Evolutionary conservation across 2,113 vertebrate species (phyloP), one percentile per base, ranked within the genome.

Genomic region (Chionis minor): DNA sequence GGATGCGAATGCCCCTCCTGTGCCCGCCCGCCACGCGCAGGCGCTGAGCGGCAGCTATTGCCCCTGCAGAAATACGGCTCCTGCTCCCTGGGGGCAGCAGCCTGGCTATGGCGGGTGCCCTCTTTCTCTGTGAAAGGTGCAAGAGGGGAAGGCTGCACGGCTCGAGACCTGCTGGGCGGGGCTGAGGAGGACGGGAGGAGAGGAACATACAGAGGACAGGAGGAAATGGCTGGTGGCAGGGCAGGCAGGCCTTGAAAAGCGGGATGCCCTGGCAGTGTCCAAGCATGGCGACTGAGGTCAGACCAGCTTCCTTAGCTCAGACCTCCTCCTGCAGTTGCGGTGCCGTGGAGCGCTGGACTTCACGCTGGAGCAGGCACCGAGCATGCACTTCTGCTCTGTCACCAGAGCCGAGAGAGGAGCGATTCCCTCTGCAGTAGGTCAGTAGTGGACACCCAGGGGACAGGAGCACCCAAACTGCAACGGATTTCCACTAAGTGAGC

Each of bases 401-500:
- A 1, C 22, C 67, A 45, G 35, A 54, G 58, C 79, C 2, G 4
- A 72, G 26, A 67, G 20, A 87, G 38, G 19, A 83, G 80, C 67
- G 58, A 9, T 14, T 62, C 69, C 55, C 66, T 7, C 63, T 71
- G 42, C 88, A 32, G 74, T 7, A 54, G 40, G 28, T 79, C 38
- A 30, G n/a, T 2, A 54, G 45, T 1, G 9, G 82, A 70, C 42
- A 58, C 45, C 35, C n/a, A 84, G 63, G 67, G 35, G 44, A 77
- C 32, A 20, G 26, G 13, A 74, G n/a, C 42, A 70, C 47, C 32
- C 12, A 27, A 49, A 54, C 10, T 19, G 35, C 1, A 4, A 65
- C 0, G 0, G 14, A 54, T 52, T 95, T 74, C n/a, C 10, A 23
- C 17, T 33, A 28, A 40, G 49, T 2, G 11, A 80, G 5, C 0